Evolutionary conservation across 92 coral and sea anemone genomes (phyloP), one percentile per base, ranked within the genome.

Genomic region (Siderastrea radians): DNA sequence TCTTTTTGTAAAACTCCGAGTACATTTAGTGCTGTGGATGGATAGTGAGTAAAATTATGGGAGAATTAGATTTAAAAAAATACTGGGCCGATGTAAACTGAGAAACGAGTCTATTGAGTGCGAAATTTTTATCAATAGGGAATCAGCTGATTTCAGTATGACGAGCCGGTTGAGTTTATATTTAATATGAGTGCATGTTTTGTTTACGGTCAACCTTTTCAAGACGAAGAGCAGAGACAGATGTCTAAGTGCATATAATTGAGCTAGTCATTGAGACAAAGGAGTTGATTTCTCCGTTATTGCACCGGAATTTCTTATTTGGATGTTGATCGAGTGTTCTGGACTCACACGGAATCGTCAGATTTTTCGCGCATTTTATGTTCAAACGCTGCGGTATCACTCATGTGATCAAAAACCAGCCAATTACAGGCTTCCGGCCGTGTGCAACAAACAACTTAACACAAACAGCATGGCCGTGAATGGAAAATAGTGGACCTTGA

Each of bases 321-420:
- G 17, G 87, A 84, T 84, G 80, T 84, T 72, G 79, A 15, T 64
- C 14, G 16, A 73, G 87, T 49, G 48, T 73, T 60, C 7, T 12
- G 16, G 50, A 7, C 3, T 1, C 50, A 74, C 87, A 74, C 80
- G 80, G 45, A 74, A 73, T 60, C 38, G 17, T 15, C n/a, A 10
- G n/a, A 43, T 26, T 68, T 84, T 84, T 84, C 87, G 87, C 87
- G 87, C 87, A 84, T 84, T 84, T 84, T 84, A 58, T 43, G 26
- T 84, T 84, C 78, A 80, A 84, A 84, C 87, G 14, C 44, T 43
- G 60, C 38, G 38, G 62, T 54, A 38, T 1, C 61, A 73, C 80
- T 53, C 87, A 84, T 84, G 87, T 84, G 87, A 84, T 62, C 80
- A 73, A 17, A 46, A 62, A 84, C 49, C 73, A 48, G 61, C 87